These are phyloP conservation scores for Drosophila ezoana DNA, from an alignment of 2,888 invertebrate genomes.

Conservation along the genomic window DNA sequence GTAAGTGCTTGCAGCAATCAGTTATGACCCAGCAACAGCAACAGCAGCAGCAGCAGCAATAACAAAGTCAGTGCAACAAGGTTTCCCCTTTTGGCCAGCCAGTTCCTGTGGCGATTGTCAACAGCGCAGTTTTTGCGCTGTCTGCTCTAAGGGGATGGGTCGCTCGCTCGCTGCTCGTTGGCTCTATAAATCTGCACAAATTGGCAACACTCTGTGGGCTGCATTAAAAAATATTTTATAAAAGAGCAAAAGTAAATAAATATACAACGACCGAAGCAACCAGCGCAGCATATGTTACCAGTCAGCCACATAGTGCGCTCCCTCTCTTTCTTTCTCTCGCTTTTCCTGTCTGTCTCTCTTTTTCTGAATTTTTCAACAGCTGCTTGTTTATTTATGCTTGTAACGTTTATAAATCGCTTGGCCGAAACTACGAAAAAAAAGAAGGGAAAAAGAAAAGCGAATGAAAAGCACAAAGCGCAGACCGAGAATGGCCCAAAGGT, in stretches of 20 bases:
- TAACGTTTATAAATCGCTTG: conserved; percentile 80
- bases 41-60: conserved; percentile 12
- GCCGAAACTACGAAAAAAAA: conserved; percentile 39
- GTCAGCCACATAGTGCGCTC: conserved; percentile 32
- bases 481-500: conserved; percentile 57
- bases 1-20: conserved; percentile 77
- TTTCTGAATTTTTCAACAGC: conserved; percentile 61
- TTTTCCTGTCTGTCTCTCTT: neutral
- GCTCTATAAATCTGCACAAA: conserved; percentile 80
- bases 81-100: conserved; percentile 46
- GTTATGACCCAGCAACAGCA: conserved; percentile 63
- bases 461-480: conserved; percentile 37
- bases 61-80: conserved; percentile 28
- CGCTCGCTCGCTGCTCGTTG: conserved; percentile 37
- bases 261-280: conserved; percentile 62
- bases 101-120: conserved; percentile 80
- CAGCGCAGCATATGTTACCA: conserved; percentile 71
- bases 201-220: conserved; percentile 80
- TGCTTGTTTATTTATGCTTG: conserved; percentile 80
- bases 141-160: conserved; percentile 10
- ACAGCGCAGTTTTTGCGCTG: conserved; percentile 61
- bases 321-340: neutral
- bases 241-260: conserved; percentile 78
- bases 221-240: conserved; percentile 80
- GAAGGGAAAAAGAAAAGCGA: conserved; percentile 10